phyloP scores from a whole-genome alignment of 1,140 invertebrate genomes.

The Drosophila tropicalis region DNA sequence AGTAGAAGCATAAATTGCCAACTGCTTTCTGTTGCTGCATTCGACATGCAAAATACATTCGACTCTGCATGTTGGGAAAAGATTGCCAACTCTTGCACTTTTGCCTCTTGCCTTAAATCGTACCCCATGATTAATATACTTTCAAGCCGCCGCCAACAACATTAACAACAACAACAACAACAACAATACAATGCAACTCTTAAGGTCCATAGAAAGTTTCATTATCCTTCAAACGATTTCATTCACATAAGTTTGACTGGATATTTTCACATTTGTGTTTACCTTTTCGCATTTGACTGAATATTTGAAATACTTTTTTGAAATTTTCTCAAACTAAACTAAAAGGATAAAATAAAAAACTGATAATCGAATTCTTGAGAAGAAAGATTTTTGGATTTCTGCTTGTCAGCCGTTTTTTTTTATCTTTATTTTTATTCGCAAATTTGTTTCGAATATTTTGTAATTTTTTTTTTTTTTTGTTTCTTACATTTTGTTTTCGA shows the following conservation, averaged over 20 bases:
- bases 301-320: no score
- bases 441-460: slow-evolving; percentile 49
- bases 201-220: no score
- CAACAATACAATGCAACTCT: background rate
- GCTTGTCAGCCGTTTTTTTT: slow-evolving; percentile 32
- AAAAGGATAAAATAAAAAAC: slow-evolving; percentile 15
- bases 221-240: no score
- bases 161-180: background rate
- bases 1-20: slow-evolving; percentile 40
- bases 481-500: background rate
- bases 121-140: slow-evolving; percentile 33
- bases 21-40: slow-evolving; percentile 34
- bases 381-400: slow-evolving; percentile 41
- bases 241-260: no score
- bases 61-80: slow-evolving; percentile 23
- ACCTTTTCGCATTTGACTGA: no score
- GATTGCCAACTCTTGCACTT: slow-evolving; percentile 47
- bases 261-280: no score
- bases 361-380: slow-evolving; percentile 38
- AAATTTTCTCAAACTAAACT: background rate
- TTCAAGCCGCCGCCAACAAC: background rate
- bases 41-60: slow-evolving; percentile 55
- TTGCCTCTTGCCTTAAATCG: slow-evolving; percentile 24
- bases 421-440: slow-evolving; percentile 30
- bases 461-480: slow-evolving; percentile 28